A percentile compares a stretch with the other conserved stretches of the same genome.
Evolutionary conservation across 64 coral and sea anemone species (phyloP).

Genomic region (Dendronephthya gigantea): DNA sequence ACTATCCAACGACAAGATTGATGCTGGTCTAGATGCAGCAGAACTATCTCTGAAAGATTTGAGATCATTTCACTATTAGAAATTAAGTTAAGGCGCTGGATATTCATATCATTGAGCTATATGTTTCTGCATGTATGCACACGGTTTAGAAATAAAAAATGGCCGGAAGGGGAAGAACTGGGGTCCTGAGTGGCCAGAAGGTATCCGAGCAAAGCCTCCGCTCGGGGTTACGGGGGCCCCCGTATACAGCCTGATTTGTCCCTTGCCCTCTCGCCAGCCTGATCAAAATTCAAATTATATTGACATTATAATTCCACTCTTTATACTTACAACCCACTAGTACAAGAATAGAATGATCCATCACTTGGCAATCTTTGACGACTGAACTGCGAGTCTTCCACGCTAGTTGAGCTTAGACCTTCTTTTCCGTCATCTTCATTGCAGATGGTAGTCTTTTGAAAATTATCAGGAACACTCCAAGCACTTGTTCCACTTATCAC

Average conservation of each 20-base stretch:
- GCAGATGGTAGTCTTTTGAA: background rate
- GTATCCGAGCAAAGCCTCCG: too few species aligned
- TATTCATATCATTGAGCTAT: too few species aligned
- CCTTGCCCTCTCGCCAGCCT: too few species aligned
- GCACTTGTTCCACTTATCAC: background rate
- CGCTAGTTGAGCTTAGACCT: background rate
- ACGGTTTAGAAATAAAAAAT: too few species aligned
- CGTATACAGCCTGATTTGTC: too few species aligned
- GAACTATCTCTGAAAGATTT: background rate
- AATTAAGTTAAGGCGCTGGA: background rate
- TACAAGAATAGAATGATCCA: constrained; percentile 94
- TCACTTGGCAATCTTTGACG: constrained; percentile 46
- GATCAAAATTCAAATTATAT: too few species aligned
- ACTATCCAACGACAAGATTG: background rate
- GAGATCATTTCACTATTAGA: background rate
- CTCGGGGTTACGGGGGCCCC: too few species aligned
- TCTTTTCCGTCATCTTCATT: background rate
- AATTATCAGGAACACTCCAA: constrained; percentile 18
- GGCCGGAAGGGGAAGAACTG: too few species aligned
- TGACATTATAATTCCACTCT: too few species aligned
- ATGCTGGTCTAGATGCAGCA: background rate
- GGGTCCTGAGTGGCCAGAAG: too few species aligned
- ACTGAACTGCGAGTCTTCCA: background rate
- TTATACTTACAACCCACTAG: constrained; percentile 56
- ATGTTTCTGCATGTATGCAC: too few species aligned